Percentiles rank a stretch among this genome's conserved stretches.
phyloP scores from a whole-genome alignment of 2,113 vertebrate species.

The Chionomys nivalis region DNA sequence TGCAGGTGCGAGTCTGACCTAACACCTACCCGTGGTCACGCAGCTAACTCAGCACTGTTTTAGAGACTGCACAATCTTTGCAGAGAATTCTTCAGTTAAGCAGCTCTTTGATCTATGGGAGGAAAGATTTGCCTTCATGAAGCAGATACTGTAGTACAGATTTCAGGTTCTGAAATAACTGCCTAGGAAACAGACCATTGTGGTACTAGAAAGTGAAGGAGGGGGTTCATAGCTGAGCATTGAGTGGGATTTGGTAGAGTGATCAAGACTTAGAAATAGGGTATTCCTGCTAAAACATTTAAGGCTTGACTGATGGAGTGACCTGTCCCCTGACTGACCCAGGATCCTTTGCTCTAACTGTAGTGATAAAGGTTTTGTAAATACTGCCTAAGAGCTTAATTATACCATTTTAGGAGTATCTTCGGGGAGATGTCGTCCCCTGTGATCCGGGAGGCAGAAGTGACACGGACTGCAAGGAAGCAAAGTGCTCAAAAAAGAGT shows the following conservation, averaged over 20 bases:
- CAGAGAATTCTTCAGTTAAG: not conserved
- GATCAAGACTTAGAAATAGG: constrained; percentile 26
- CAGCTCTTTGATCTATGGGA: not conserved
- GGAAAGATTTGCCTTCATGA: constrained; percentile 15
- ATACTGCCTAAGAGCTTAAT: constrained; percentile 29
- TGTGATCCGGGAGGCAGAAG: constrained; percentile 86
- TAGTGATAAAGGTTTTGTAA: constrained; percentile 15
- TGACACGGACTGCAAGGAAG: constrained; percentile 86
- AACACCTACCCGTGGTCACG: not conserved
- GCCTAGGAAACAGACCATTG: not conserved
- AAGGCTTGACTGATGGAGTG: not conserved
- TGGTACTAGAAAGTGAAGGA: constrained; percentile 23
- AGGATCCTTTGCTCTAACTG: not conserved
- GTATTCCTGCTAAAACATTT: not conserved
- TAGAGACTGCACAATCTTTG: not conserved
- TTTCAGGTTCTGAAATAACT: not conserved
- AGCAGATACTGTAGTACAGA: not conserved
- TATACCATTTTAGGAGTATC: constrained; percentile 75
- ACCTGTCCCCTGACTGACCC: not conserved
- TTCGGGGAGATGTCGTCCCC: constrained; percentile 84
- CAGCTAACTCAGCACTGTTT: not conserved
- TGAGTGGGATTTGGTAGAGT: not conserved
- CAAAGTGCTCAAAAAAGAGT: constrained; percentile 89
- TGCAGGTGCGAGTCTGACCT: not conserved
- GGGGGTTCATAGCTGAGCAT: not conserved